Conservation (phyloP, 1,140 invertebrate species). For the Phenacoccus solenopsis region DNA sequence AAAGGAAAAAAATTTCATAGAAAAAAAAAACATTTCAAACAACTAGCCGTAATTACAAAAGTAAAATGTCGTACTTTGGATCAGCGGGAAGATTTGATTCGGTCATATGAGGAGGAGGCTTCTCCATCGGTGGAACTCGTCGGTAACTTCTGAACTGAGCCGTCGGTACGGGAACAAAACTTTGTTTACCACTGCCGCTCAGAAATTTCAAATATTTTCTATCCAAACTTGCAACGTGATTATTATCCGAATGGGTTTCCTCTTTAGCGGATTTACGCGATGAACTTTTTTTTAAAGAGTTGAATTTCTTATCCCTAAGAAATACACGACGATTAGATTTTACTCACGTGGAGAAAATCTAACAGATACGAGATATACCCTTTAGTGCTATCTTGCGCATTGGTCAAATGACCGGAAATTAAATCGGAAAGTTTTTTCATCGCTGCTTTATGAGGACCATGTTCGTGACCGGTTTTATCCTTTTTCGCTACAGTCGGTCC, state of each 20-base stretch:
- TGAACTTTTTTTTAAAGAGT: constrained; percentile 50
- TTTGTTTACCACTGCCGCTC: constrained; percentile 38
- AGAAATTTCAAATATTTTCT: constrained; percentile 54
- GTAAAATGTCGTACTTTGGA: constrained; percentile 17
- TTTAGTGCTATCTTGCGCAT: not conserved
- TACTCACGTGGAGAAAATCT: not conserved
- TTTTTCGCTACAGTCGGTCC: constrained; percentile 33
- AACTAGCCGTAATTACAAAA: no score
- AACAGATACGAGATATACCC: not conserved
- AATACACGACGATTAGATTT: no score
- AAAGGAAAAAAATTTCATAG: no score
- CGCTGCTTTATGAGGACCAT: constrained; percentile 27
- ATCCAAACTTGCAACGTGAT: constrained; percentile 44
- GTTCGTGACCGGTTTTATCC: constrained; percentile 34
- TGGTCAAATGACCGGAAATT: constrained; percentile 20
- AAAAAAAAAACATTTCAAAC: no score
- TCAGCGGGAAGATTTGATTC: not conserved
- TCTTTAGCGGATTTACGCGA: constrained; percentile 29
- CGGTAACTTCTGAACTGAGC: constrained; percentile 62
- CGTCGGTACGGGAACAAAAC: constrained; percentile 54
- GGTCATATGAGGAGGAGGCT: not conserved
- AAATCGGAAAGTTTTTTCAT: constrained; percentile 27
- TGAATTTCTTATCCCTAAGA: constrained; percentile 39
- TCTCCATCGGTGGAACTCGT: constrained; percentile 38
- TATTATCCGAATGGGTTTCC: constrained; percentile 31